Conservation (phyloP, 2,113 vertebrate genomes). For the Urocitellus parryii region DNA sequence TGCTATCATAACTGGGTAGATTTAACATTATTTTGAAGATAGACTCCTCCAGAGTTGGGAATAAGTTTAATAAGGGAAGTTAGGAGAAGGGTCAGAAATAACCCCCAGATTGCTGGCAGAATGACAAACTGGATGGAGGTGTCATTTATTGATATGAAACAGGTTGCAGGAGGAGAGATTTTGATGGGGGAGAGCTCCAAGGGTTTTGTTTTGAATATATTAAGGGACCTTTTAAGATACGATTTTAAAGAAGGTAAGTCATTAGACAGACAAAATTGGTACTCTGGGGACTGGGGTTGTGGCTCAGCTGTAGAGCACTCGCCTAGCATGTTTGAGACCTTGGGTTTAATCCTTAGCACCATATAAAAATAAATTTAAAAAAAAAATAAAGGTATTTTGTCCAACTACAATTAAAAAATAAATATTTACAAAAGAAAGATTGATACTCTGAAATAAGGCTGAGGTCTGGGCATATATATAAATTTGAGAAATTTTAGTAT, state of each 20-base stretch:
- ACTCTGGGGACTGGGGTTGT: not conserved
- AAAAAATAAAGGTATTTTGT: no score
- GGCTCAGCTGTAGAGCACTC: no score
- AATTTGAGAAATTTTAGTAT: not conserved
- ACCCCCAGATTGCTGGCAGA: constrained; percentile 8
- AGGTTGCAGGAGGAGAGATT: not conserved
- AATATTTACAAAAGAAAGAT: not conserved
- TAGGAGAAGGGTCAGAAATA: not conserved
- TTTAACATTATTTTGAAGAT: constrained; percentile 25
- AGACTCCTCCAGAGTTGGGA: not conserved
- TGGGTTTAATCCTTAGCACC: no score
- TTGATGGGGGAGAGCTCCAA: not conserved
- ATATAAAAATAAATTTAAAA: no score
- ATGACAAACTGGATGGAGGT: not conserved
- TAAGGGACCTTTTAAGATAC: constrained; percentile 1
- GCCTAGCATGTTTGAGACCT: no score
- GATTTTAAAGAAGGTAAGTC: not conserved
- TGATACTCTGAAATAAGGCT: constrained; percentile 16
- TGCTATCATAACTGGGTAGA: not conserved
- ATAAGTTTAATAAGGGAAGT: not conserved
- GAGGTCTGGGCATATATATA: not conserved
- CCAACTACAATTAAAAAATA: no score
- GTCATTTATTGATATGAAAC: constrained; percentile 31
- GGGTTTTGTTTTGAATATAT: constrained; percentile 46
- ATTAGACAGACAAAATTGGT: not conserved